A percentile compares a stretch with the other conserved stretches of the same genome.
Conservation (phyloP, 2,113 vertebrate genomes). For the Oreochromis aureus region DNA sequence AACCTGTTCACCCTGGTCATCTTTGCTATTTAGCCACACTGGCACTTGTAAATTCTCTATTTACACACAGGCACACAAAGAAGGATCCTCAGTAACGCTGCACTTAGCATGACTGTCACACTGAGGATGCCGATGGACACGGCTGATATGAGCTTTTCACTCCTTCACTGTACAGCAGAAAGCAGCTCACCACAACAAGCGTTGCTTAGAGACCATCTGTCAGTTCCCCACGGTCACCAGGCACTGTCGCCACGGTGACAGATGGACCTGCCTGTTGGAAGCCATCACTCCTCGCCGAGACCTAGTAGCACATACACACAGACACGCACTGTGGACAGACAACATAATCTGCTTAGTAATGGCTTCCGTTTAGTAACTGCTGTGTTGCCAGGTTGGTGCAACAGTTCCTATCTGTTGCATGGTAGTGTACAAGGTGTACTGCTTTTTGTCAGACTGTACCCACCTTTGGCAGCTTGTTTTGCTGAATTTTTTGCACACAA, state of each 20-base stretch:
- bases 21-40: not conserved
- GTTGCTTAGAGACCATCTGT: constrained; percentile 66
- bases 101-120: not conserved
- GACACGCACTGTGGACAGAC: constrained; percentile 44
- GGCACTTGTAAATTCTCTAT: not conserved
- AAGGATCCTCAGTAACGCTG: not conserved
- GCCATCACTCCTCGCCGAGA: constrained; percentile 53
- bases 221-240: constrained; percentile 41
- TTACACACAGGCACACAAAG: not conserved
- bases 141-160: constrained; percentile 5
- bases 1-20: not conserved
- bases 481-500: not conserved
- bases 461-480: not conserved
- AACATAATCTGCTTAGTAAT: constrained; percentile 77
- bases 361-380: constrained; percentile 71
- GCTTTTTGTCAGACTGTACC: not conserved
- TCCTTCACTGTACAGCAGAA: constrained; percentile 3
- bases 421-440: not conserved
- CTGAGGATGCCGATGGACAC: constrained; percentile 2
- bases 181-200: constrained; percentile 21
- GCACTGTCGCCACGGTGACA: constrained; percentile 66
- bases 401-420: constrained; percentile 3
- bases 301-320: constrained; percentile 17
- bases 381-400: constrained; percentile 51
- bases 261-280: constrained; percentile 77